These are phyloP conservation scores for Melanocharis versteri DNA, from an alignment of 2,113 vertebrate genomes.

Conservation along the genomic window DNA sequence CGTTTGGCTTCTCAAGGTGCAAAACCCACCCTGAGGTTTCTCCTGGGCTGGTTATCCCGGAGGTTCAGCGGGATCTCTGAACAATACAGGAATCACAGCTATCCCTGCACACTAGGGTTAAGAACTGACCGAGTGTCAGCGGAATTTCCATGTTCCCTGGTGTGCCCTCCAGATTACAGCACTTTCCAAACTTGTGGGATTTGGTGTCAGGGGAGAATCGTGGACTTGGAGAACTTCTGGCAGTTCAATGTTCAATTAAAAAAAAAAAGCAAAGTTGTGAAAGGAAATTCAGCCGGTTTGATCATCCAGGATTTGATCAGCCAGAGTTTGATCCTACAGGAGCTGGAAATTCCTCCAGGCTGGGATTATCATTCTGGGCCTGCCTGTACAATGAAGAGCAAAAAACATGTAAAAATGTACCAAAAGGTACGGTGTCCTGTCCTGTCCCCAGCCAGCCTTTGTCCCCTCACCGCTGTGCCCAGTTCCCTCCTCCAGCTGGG, in stretches of 20 bases:
- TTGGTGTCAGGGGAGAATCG: neutral
- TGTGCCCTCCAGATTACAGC: neutral
- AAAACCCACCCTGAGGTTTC: neutral
- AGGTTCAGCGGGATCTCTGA: neutral
- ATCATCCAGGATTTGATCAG: neutral
- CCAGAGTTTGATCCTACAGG: neutral
- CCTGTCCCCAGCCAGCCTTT: neutral
- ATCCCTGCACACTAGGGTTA: neutral
- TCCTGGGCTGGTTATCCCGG: neutral
- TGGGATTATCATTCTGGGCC: neutral
- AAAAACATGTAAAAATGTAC: neutral
- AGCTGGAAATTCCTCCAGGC: neutral
- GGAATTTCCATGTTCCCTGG: neutral
- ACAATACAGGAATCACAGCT: neutral
- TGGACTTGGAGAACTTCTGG: neutral
- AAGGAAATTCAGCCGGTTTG: neutral
- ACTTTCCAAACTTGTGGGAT: neutral
- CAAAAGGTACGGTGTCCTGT: neutral
- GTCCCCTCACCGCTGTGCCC: fast-evolving
- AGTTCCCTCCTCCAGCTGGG: neutral
- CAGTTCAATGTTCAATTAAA: neutral
- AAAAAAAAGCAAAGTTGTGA: neutral
- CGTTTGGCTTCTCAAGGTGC: neutral
- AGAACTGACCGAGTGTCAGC: neutral
- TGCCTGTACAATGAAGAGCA: neutral